phyloP scores from a whole-genome alignment of 2,888 invertebrate species.

The Clivina fossor region DNA sequence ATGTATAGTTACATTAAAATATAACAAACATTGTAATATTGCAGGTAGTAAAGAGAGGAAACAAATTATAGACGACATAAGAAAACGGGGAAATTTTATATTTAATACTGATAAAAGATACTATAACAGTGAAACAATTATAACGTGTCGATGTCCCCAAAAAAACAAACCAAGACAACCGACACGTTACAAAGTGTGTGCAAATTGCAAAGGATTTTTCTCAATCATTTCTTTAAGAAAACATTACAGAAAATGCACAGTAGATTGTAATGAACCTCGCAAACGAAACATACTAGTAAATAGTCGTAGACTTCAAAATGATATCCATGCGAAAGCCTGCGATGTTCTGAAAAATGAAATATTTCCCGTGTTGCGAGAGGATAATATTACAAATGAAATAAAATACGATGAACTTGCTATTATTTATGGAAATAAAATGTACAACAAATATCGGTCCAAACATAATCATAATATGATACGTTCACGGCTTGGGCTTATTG shows the following conservation, averaged over 20 bases:
- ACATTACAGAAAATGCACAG: slow-evolving; percentile 37
- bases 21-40: background rate
- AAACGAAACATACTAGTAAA: slow-evolving; percentile 35
- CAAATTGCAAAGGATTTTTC: slow-evolving; percentile 38
- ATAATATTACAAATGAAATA: slow-evolving; percentile 28
- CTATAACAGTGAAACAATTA: background rate
- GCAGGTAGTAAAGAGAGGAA: background rate
- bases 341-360: slow-evolving; percentile 26
- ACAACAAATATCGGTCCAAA: slow-evolving; percentile 21
- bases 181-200: slow-evolving; percentile 28
- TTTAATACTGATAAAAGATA: no score
- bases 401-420: slow-evolving; percentile 23
- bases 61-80: background rate
- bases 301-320: slow-evolving; percentile 32
- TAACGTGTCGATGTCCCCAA: background rate
- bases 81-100: background rate
- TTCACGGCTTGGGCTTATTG: slow-evolving; percentile 34
- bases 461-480: slow-evolving; percentile 32
- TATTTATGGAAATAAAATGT: slow-evolving; percentile 27
- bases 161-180: background rate
- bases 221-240: slow-evolving; percentile 36
- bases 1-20: no score
- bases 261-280: slow-evolving; percentile 13
- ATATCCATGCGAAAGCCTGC: slow-evolving; percentile 35
- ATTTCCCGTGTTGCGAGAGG: slow-evolving; percentile 38